phyloP scores from a whole-genome alignment of 2,797 vertebrate species.

The Lagorchestes hirsutus region DNA sequence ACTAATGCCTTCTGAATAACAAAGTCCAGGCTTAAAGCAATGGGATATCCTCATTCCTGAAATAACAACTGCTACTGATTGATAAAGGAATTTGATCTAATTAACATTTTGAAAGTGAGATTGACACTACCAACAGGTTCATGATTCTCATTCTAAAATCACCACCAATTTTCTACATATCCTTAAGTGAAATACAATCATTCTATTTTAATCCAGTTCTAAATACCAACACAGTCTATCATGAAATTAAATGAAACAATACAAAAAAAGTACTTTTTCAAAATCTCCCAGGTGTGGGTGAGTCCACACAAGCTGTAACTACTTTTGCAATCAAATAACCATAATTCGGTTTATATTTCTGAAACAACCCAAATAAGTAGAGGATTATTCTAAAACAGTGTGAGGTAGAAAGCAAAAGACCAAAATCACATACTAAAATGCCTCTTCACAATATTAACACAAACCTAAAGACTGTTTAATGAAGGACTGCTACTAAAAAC shows the following conservation, averaged over 20 bases:
- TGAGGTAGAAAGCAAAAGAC: neutral
- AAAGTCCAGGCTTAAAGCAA: constrained; percentile 42
- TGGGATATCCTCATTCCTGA: neutral
- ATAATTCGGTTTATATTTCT: neutral
- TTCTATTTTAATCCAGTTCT: constrained; percentile 20
- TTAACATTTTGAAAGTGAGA: constrained; percentile 34
- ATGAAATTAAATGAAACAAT: neutral
- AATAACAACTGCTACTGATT: constrained; percentile 52
- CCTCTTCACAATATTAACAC: constrained; percentile 10
- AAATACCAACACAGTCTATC: neutral
- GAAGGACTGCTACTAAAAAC: constrained; percentile 2
- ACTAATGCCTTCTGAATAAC: neutral
- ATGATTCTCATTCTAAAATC: neutral
- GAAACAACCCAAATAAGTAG: constrained; percentile 6
- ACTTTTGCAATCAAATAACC: neutral
- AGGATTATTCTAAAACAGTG: neutral
- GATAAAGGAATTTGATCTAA: constrained; percentile 40
- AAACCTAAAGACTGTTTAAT: neutral
- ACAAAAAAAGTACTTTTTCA: neutral
- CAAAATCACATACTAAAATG: neutral
- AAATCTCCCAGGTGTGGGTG: neutral
- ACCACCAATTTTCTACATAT: neutral
- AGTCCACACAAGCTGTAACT: neutral
- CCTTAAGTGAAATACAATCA: neutral
- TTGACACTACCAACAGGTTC: constrained; percentile 41